These are phyloP conservation scores for Leucozona laternaria DNA, from an alignment of 2,888 invertebrate genomes.

Conservation along the genomic window DNA sequence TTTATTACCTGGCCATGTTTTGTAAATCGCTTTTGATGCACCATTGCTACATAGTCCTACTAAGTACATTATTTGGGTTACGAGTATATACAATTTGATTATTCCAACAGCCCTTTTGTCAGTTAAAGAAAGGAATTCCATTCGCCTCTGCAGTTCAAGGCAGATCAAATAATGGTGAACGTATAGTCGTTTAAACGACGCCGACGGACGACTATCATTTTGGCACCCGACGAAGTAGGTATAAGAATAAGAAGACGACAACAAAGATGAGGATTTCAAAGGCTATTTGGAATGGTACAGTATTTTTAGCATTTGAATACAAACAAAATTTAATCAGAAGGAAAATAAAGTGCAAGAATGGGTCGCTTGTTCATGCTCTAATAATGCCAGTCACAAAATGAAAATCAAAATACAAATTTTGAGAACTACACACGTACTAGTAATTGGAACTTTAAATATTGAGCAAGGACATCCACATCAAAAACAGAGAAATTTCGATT, in stretches of 20 bases:
- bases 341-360: background rate
- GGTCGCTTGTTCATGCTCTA: background rate
- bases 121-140: constrained; percentile 44
- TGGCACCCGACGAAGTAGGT: constrained; percentile 33
- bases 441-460: too few relatives aligned
- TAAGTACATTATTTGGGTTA: background rate
- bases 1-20: constrained; percentile 15
- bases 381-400: background rate
- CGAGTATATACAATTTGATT: constrained; percentile 4
- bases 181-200: constrained; percentile 14
- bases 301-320: constrained; percentile 50
- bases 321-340: constrained; percentile 30
- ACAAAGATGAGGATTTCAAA: background rate
- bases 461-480: too few relatives aligned
- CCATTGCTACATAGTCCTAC: background rate
- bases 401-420: too few relatives aligned
- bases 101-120: constrained; percentile 24
- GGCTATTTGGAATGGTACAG: constrained; percentile 25
- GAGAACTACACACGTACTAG: too few relatives aligned
- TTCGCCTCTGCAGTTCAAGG: constrained; percentile 56
- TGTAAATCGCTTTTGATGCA: background rate
- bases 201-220: constrained; percentile 48
- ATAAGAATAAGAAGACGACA: background rate
- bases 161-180: constrained; percentile 57
- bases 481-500: too few relatives aligned